A percentile compares a stretch with the other conserved stretches of the same genome.
These are phyloP conservation scores for Resseliella maxima DNA, from an alignment of 2,888 invertebrate genomes.

Conservation along the genomic window DNA sequence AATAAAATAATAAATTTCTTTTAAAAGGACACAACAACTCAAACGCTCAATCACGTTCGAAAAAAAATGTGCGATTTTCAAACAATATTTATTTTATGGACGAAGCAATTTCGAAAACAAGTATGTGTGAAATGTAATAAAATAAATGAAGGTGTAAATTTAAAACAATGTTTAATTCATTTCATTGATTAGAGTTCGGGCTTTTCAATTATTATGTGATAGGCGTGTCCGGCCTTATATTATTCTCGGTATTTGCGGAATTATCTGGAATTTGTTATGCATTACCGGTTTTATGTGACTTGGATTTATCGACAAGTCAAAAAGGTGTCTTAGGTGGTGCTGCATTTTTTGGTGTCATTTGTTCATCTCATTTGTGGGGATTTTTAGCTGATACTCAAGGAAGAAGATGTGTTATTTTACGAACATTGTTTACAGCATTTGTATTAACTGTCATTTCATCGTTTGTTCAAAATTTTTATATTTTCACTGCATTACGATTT, in stretches of 20 bases:
- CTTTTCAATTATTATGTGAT: constrained; percentile 69
- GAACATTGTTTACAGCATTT: constrained; percentile 60
- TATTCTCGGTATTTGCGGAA: constrained; percentile 68
- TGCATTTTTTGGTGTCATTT: constrained; percentile 59
- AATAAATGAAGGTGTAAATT: too few relatives aligned
- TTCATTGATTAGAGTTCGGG: constrained; percentile 67
- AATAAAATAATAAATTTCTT: too few relatives aligned
- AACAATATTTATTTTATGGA: too few relatives aligned
- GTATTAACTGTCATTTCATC: constrained; percentile 68
- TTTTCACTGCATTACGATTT: constrained; percentile 65
- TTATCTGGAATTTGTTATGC: constrained; percentile 70
- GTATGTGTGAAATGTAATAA: too few relatives aligned
- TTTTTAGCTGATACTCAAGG: constrained; percentile 67
- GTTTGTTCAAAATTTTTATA: constrained; percentile 68
- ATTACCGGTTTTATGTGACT: constrained; percentile 69
- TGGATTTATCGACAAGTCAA: constrained; percentile 65
- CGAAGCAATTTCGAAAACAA: too few relatives aligned
- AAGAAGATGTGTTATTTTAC: constrained; percentile 64
- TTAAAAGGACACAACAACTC: too few relatives aligned
- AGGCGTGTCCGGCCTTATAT: constrained; percentile 69
- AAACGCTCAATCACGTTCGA: too few relatives aligned
- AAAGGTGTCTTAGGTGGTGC: constrained; percentile 67
- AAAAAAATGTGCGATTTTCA: too few relatives aligned
- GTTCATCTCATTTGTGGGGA: too few relatives aligned
- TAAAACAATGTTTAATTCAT: neutral